Evolutionary conservation across 1,140 invertebrate species (phyloP), one percentile per base, ranked within the genome.

Genomic region (Musca vetustissima): DNA sequence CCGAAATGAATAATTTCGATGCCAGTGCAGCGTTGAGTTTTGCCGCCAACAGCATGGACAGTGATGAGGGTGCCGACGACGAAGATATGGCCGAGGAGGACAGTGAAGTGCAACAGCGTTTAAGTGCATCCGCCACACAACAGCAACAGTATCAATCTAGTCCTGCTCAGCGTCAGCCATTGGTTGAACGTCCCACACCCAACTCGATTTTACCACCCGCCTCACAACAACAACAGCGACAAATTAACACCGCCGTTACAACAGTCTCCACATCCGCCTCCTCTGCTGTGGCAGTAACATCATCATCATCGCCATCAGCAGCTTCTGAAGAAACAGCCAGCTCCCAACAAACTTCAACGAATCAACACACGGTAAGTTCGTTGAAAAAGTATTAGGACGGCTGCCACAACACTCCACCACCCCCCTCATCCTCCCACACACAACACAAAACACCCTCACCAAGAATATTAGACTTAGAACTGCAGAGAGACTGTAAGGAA

Each of bases 1-100:
- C 89, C 3, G 84, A 85, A n/a, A 87, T 89, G 14, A 87, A 84
- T 25, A 86, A 85, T 70, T 89, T 89, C 70, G 88, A 89, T 75
- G 87, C 88, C 1, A 86, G 88, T 22, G 84, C 85, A 7, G 86
- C 86, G 3, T 73, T 89, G 14, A 79, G 70, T 50, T 71, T 71
- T 61, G 57, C 74, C 43, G 74, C 73, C 36, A 61, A 21, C 36
- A 61, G 22, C 21, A 72, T 72, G 69, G 53, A 28, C 25, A 52
- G 69, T 64, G 53, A 70, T 55, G 66, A 68, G 66, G 67, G 64
- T 13, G 68, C 17, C 8, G 64, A 69, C 13, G 75, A 73, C 1
- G 71, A 74, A 24, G 71, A 71, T 11, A 72, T n/a, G 6, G 64
- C 25, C 24, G 75, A 70, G 13, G 71, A 74, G 9, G 55, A 50